Evolutionary conservation across 1,140 invertebrate species (phyloP).

Genomic region (Heliothis virescens): DNA sequence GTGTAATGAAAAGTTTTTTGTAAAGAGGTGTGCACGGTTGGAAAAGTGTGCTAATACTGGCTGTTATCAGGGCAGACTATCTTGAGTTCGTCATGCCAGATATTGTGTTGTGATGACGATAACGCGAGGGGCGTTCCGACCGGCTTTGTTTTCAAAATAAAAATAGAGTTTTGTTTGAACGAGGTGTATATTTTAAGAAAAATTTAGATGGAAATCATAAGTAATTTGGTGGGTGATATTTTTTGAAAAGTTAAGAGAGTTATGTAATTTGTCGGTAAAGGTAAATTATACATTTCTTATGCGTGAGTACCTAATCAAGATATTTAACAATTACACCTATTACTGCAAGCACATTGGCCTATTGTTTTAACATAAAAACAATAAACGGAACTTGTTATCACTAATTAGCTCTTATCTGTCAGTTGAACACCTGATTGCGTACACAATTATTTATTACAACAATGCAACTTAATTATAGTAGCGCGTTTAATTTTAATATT

Average conservation of each 20-base stretch:
- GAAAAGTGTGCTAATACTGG: conserved; percentile 70
- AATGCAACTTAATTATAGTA: background rate
- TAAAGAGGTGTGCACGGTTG: conserved; percentile 58
- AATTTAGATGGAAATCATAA: background rate
- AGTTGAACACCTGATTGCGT: background rate
- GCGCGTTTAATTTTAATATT: conserved; percentile 9
- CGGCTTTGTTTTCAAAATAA: conserved; percentile 49
- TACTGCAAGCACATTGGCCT: background rate
- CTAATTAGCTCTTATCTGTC: conserved; percentile 4
- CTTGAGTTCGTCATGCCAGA: conserved; percentile 81
- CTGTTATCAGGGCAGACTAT: conserved; percentile 79
- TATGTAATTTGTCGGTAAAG: conserved; percentile 20
- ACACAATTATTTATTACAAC: conserved; percentile 18
- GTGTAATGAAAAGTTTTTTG: conserved; percentile 46
- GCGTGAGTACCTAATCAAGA: background rate
- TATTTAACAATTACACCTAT: background rate
- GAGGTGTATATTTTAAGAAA: background rate
- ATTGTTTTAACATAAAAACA: background rate
- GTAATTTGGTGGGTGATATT: too few relatives aligned
- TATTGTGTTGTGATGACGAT: conserved; percentile 78
- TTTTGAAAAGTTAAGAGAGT: background rate
- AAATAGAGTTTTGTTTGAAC: conserved; percentile 30
- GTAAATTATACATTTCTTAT: background rate
- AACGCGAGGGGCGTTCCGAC: conserved; percentile 55
- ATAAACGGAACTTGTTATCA: conserved; percentile 14